Conservation (phyloP, 2,797 vertebrate genomes). For the Acanthurus tractus region DNA sequence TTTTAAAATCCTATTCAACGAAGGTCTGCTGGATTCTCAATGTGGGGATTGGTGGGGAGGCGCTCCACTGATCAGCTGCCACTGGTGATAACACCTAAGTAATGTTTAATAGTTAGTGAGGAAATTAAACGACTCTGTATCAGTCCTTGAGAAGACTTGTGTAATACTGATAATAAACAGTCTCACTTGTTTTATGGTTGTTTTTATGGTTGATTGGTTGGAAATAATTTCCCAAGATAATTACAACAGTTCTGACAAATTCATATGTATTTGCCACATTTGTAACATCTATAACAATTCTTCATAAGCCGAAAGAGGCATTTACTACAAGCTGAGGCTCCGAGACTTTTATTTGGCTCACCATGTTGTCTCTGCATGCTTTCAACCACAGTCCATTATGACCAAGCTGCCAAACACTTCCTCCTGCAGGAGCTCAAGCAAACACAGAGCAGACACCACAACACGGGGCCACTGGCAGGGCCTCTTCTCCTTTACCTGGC, state of each 20-base stretch:
- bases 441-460: conserved; percentile 50
- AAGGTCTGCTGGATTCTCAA: too few species aligned
- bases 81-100: too few species aligned
- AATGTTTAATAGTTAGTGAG: neutral
- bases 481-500: conserved; percentile 12
- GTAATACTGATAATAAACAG: conserved; percentile 10
- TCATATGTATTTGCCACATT: conserved; percentile 16
- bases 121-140: conserved; percentile 2
- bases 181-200: neutral
- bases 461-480: conserved; percentile 23
- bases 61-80: too few species aligned
- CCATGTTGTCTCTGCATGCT: conserved; percentile 39
- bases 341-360: conserved; percentile 38
- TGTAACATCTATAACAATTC: conserved; percentile 32
- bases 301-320: conserved; percentile 15
- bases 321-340: conserved; percentile 15
- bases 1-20: too few species aligned
- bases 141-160: conserved; percentile 5
- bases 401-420: conserved; percentile 63
- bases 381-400: conserved; percentile 52
- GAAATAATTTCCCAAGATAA: conserved; percentile 25
- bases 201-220: conserved; percentile 11
- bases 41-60: too few species aligned
- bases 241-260: neutral
- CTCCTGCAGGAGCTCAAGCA: conserved; percentile 48